Base-by-base conservation (phyloP, 2,888 invertebrate species). In the Hydriomena furcata region DNA sequence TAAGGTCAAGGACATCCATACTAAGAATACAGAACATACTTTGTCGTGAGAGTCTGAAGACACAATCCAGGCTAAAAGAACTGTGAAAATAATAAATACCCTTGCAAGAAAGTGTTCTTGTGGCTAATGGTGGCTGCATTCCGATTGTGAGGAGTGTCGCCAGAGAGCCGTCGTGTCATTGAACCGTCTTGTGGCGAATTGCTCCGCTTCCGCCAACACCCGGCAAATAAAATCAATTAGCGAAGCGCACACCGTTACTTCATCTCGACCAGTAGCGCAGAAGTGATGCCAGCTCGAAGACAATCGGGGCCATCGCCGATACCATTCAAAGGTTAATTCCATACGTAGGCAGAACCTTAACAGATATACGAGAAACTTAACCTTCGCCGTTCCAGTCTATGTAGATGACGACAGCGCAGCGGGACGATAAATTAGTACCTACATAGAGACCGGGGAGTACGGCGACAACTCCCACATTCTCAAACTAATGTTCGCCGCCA, bases 221-320 rank as follows among this genome's bases (percentile, higher is more conserved):
- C 68, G 59, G 73, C 71, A 78, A 81, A 84, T 78, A 71, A 77
- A 80, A 80, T 79, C 80, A 83, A 80, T 82, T 79, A 81, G 72
- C 65, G 61, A 65, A 67, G 62, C 62, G 61, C 52, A 64, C 62
- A 65, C 76, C 77, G 76, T 76, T 79, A 78, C 58, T 55, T 56
- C 47, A 52, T 58, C 63, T 43, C 52, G 52, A 49, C 49, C 52
- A 44, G 55, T 46, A 46, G 49, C 38, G 12, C n/a, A n/a, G n/a
- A n/a, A 23, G 31, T 6, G 36, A 25, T 17, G 20, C 23, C 25
- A 37, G 37, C 25, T 32, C 42, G 40, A 41, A 25, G 49, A 47
- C 44, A 44, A 42, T 40, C 45, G 37, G 35, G 34, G 43, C 35
- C 42, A 50, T 43, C 54, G 10, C 23, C 28, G 27, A 50, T 41